Percentiles rank a stretch among this genome's conserved stretches.
Evolutionary conservation across 2,888 invertebrate genomes (phyloP).

Genomic region (Palloptera scutellata): DNA sequence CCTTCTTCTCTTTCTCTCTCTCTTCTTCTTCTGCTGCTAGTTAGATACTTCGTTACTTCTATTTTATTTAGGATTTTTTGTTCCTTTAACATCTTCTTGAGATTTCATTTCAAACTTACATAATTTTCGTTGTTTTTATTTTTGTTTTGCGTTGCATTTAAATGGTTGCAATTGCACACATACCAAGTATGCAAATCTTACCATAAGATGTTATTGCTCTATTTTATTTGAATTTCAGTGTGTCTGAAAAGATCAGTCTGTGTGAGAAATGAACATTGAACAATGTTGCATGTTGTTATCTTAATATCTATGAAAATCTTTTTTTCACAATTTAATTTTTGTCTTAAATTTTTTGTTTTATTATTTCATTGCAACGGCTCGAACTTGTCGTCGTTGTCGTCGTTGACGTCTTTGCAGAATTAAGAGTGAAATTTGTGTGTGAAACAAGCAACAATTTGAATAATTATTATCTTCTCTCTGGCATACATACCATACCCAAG

Average conservation of each 20-base stretch:
- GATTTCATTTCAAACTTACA: constrained; percentile 9
- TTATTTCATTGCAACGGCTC: constrained; percentile 4
- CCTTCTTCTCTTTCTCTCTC: neutral
- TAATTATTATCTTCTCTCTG: constrained; percentile 48
- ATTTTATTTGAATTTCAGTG: no score
- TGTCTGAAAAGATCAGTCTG: no score
- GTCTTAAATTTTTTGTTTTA: neutral
- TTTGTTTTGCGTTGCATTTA: neutral
- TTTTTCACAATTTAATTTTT: neutral
- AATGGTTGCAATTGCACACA: neutral
- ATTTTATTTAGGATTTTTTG: neutral
- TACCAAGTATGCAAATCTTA: neutral
- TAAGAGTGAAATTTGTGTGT: constrained; percentile 45
- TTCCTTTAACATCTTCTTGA: neutral
- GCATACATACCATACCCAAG: no score
- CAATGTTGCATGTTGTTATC: no score
- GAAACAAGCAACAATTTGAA: constrained; percentile 62
- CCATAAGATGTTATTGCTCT: no score
- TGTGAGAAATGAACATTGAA: no score
- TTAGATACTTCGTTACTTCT: neutral
- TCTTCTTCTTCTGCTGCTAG: constrained; percentile 1
- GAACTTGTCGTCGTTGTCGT: constrained; percentile 13
- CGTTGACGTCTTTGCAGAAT: constrained; percentile 37
- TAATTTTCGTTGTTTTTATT: constrained; percentile 5
- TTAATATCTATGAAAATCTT: no score